Conservation (phyloP, 2,113 vertebrate species). For the Pungitius pungitius region DNA sequence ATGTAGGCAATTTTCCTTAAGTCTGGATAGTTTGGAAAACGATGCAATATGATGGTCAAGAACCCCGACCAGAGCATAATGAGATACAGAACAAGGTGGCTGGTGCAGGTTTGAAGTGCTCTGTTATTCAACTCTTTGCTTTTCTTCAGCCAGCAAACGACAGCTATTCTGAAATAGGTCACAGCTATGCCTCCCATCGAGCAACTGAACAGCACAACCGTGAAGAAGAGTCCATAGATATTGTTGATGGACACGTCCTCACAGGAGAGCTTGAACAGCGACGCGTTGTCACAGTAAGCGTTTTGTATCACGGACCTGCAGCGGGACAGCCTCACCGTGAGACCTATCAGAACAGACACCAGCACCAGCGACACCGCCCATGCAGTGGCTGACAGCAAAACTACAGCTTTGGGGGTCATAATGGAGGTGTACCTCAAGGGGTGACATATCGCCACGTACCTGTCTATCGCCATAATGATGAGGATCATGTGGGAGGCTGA, state of each 20-base stretch:
- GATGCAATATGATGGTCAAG: constrained; percentile 68
- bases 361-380: constrained; percentile 64
- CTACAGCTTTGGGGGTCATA: constrained; percentile 62
- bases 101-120: constrained; percentile 70
- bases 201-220: constrained; percentile 65
- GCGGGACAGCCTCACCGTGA: constrained; percentile 59
- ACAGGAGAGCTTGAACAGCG: constrained; percentile 73
- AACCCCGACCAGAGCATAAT: constrained; percentile 68
- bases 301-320: constrained; percentile 61
- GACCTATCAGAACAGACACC: constrained; percentile 63
- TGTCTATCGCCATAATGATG: constrained; percentile 69
- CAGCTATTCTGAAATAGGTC: constrained; percentile 68
- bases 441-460: constrained; percentile 71
- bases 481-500: constrained; percentile 70
- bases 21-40: constrained; percentile 64
- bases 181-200: constrained; percentile 61
- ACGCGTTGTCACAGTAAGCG: constrained; percentile 68
- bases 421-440: constrained; percentile 65
- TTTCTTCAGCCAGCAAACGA: constrained; percentile 66
- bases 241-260: constrained; percentile 68
- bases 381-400: constrained; percentile 48
- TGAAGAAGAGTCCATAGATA: constrained; percentile 72
- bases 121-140: constrained; percentile 66
- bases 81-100: constrained; percentile 69
- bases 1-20: constrained; percentile 64